Base-by-base conservation (phyloP, 2,113 vertebrate genomes). In the Elaphurus davidianus region DNA sequence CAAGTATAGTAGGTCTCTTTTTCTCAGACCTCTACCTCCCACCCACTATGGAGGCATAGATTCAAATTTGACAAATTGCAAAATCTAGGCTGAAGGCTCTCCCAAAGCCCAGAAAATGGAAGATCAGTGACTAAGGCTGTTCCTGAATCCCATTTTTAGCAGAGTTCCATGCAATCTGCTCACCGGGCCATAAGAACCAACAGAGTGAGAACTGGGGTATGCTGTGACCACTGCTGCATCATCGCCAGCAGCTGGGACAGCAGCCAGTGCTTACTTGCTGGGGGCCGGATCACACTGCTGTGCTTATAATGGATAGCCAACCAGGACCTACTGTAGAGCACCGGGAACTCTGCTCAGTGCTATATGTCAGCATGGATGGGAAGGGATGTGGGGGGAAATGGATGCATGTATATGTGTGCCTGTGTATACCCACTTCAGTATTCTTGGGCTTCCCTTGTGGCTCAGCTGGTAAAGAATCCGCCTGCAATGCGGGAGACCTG, bases 231-330 rank as follows among this genome's bases (percentile, higher is more conserved):
- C 23, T 0, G 19, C 14, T 2, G 6, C 1, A 0, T 3, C 19
- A 0, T 2, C 12, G 40, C n/a, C 82, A 88, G 82, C 0, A 36
- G 78, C 81, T 1, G 1, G 50, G 81, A 87, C 47, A 93, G 84
- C 3, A 0, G 5, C 59, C 0, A 3, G 36, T 0, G 0, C 14
- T 5, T 0, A 6, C 4, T 33, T 21, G 30, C 15, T 0, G 0
- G 19, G n/a, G 11, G 23, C 43, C 1, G n/a, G 21, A 14, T 13
- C 21, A 43, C 13, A 27, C 12, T 14, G 12, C 71, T 76, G 12
- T 59, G 25, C 27, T 43, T 43, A 27, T 76, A 43, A 43, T 27
- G 40, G 6, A 27, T 27, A 43, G 27, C 71, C 71, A 43, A 15
- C 3, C 7, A 27, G 71, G 71, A 27, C 71, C 19, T 14, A 15